Percentiles rank a stretch among this genome's conserved stretches.
phyloP scores from a whole-genome alignment of 2,113 vertebrate genomes.

The Aegithalos caudatus region DNA sequence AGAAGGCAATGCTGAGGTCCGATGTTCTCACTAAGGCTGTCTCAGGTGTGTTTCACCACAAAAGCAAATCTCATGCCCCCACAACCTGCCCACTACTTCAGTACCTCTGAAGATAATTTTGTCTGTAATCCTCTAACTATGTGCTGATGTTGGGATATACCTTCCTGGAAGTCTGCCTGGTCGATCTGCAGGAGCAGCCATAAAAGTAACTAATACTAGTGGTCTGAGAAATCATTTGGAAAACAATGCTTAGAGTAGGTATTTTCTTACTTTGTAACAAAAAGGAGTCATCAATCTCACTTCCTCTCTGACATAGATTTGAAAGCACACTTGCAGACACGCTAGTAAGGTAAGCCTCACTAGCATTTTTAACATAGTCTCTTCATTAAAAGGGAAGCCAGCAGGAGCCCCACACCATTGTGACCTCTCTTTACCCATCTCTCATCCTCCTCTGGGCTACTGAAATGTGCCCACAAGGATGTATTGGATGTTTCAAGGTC shows the following conservation, averaged over 20 bases:
- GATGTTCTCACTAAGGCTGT: not conserved
- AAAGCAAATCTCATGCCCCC: not conserved
- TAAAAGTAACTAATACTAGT: not conserved
- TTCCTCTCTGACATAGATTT: not conserved
- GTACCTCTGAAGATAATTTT: not conserved
- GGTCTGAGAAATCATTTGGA: not conserved
- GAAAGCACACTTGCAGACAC: not conserved
- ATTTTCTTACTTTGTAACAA: not conserved
- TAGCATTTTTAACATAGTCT: not conserved
- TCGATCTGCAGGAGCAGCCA: not conserved
- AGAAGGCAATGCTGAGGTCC: not conserved
- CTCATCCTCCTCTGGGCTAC: not conserved
- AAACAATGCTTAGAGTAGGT: not conserved
- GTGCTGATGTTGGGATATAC: not conserved
- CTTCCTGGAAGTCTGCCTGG: not conserved
- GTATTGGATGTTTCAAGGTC: not conserved
- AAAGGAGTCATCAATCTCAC: not conserved
- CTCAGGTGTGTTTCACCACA: not conserved
- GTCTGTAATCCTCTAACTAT: not conserved
- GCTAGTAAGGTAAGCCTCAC: not conserved
- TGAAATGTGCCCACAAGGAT: not conserved
- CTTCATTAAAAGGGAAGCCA: fast-evolving
- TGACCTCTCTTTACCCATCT: not conserved
- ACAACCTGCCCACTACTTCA: not conserved
- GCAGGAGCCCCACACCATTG: not conserved